Base-by-base conservation (phyloP, 2,113 vertebrate genomes). In the Garra rufa region DNA sequence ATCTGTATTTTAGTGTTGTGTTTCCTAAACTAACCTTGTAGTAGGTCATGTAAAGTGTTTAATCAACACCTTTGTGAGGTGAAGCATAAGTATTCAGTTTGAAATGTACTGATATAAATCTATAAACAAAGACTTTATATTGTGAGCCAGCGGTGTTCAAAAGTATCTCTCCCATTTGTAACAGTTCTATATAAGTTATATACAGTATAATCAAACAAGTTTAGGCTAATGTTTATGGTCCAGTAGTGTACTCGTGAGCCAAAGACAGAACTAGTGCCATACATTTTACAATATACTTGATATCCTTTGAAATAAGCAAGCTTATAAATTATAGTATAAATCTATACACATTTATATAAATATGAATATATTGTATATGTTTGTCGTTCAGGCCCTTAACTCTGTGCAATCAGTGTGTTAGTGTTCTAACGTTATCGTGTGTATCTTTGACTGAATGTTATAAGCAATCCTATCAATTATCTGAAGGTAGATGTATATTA, bases 231-330 rank as follows among this genome's bases (percentile, higher is more conserved):
- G 46, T 83, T 80, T 87, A 76, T 82, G 52, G 85, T 77, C 91
- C 89, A 92, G 83, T 91, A 85, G 90, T 92, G 91, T 93, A 87
- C 90, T 89, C 88, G 92, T 92, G 89, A 91, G 92, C 93, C 94
- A 95, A 95, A 94, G 94, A 94, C 92, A 90, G 89, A 92, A 87
- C 84, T 78, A 82, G 88, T 88, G 90, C 88, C 86, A 76, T 61
- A 65, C 84, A 92, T 88, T 89, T 77, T 70, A 88, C 59, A 46
- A 67, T 67, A 70, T 34, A 83, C 76, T 81, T 75, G 73, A 89
- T 91, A 87, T 85, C 88, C 7, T 70, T 87, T 74, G 21, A 83
- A 43, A 85, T 63, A 83, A 81, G 84, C 48, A 81, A 65, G 90
- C 84, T 76, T 88, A 89, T 91, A 88, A 76, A 86, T 34, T 77